Evolutionary conservation across 2,113 vertebrate genomes (phyloP), one percentile per base, ranked within the genome.

Genomic region (Antidorcas marsupialis): DNA sequence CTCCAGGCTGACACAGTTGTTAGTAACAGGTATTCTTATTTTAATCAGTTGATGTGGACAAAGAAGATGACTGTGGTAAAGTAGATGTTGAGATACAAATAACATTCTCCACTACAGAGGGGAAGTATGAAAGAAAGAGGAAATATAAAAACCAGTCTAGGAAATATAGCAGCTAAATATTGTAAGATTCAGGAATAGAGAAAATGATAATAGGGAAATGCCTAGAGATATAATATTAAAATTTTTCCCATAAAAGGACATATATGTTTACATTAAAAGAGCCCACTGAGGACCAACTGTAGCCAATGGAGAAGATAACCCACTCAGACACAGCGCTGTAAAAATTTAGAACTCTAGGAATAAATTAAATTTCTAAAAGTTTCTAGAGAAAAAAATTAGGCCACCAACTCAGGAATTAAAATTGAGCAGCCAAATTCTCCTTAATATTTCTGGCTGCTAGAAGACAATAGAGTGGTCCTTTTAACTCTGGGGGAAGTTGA

Each of bases 311-410:
- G 17, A 39, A 76, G 87, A 91, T 91, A 91, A 94, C 53, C 43
- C 6, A 94, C 16, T 62, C 53, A 10, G 64, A 85, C 3, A 85
- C 33, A 94, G 59, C 55, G 78, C 62, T 62, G 10, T 94, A 76
- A 94, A 86, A 81, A 86, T 84, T 96, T 86, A 93, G 57, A 88
- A 94, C 25, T 85, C 45, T 76, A 64, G 33, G 62, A 95, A 89
- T 67, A 74, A 97, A 71, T 47, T 74, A 78, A 94, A 85, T 23
- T 97, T 88, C 21, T 76, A n/a, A 94, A 91, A 91, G 10, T 62
- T 96, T 97, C 67, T 23, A 86, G 78, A 89, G n/a, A 57, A 53
- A 95, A 96, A 93, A 88, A 87, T 87, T 91, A 88, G 93, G 64
- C 53, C 59, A 90, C 16, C 43, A 28, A 67, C 4, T 64, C 53